A percentile compares a stretch with the other conserved stretches of the same genome.
Conservation (phyloP, 2,797 vertebrate species). For the Neomorphus geoffroyi region DNA sequence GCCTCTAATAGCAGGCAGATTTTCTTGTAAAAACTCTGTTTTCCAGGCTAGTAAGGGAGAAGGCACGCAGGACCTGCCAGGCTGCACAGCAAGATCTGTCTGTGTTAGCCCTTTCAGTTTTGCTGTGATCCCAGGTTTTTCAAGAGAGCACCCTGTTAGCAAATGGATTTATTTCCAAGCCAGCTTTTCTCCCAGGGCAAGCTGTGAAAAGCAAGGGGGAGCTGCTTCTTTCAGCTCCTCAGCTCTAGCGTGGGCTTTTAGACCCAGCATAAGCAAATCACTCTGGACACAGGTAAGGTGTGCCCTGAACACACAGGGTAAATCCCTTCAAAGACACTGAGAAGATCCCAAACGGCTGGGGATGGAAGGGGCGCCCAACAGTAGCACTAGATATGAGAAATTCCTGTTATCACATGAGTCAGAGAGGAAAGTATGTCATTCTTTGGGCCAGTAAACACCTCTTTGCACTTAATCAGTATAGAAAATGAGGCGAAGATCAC, state of each 20-base stretch:
- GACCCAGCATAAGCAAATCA: background rate
- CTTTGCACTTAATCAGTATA: background rate
- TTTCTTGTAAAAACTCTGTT: background rate
- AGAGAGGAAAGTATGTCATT: conserved; percentile 25
- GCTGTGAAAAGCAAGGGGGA: no score
- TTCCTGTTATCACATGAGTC: background rate
- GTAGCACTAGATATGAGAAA: background rate
- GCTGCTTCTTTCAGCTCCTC: background rate
- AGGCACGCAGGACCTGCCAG: background rate
- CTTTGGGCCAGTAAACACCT: background rate
- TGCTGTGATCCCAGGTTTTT: background rate
- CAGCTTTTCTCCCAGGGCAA: background rate
- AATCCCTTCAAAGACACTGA: fast-evolving
- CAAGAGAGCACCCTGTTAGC: background rate
- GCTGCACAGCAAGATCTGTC: background rate
- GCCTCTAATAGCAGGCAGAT: background rate
- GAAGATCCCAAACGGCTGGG: background rate
- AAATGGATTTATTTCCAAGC: background rate
- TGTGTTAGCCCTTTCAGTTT: background rate
- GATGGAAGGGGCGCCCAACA: background rate
- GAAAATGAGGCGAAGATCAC: background rate
- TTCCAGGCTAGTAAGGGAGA: background rate
- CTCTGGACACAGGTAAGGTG: background rate
- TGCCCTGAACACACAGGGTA: background rate
- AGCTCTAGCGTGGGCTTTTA: background rate